A percentile compares a stretch with the other conserved stretches of the same genome.
These are phyloP conservation scores for Chaetodon trifasciatus DNA, from an alignment of 2,797 vertebrate species.

Conservation along the genomic window DNA sequence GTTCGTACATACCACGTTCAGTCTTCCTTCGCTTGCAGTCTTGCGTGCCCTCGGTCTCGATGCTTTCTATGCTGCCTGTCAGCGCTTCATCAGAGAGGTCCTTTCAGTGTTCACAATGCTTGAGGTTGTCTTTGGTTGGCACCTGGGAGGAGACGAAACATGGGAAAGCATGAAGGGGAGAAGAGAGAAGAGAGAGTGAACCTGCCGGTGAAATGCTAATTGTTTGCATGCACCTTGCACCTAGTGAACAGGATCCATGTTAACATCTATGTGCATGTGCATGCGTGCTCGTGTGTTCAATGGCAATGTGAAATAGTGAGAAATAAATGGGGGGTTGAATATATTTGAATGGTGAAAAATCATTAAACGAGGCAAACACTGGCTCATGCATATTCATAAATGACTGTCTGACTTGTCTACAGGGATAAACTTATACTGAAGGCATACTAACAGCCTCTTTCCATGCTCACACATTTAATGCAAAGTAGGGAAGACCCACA, in stretches of 20 bases:
- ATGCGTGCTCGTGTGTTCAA: constrained; percentile 52
- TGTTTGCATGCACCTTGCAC: constrained; percentile 49
- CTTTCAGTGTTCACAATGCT: constrained; percentile 86
- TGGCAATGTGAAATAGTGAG: constrained; percentile 55
- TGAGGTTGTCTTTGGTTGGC: constrained; percentile 79
- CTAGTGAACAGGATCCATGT: constrained; percentile 43
- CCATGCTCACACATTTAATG: constrained; percentile 61
- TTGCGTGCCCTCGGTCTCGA: constrained; percentile 84
- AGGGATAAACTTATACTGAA: constrained; percentile 71
- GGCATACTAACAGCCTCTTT: constrained; percentile 45
- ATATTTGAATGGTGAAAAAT: constrained; percentile 75
- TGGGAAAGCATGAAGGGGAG: constrained; percentile 33
- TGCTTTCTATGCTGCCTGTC: constrained; percentile 80
- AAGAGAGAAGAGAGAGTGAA: constrained; percentile 56
- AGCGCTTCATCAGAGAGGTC: constrained; percentile 86
- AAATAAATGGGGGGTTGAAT: constrained; percentile 68
- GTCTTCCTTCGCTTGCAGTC: constrained; percentile 82
- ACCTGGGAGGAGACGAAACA: constrained; percentile 76
- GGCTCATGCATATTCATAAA: constrained; percentile 78
- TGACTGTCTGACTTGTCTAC: constrained; percentile 70
- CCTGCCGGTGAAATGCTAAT: constrained; percentile 52
- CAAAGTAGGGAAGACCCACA: constrained; percentile 65
- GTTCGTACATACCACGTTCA: constrained; percentile 87
- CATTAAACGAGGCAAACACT: constrained; percentile 73
- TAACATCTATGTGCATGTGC: constrained; percentile 24